Base-by-base conservation (phyloP, 2,888 invertebrate genomes). In the Phengaris arion region DNA sequence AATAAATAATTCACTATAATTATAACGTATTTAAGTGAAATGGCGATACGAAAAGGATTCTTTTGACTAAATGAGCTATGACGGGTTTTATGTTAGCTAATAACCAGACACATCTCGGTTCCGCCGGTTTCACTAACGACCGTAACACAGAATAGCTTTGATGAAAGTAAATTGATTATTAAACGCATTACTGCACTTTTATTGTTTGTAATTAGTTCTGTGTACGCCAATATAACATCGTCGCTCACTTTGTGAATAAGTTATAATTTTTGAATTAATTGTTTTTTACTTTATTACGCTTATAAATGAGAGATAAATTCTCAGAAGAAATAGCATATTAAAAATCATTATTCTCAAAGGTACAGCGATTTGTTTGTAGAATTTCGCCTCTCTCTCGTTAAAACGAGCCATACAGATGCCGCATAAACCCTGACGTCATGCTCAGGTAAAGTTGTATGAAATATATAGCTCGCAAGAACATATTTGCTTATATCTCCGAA, bases 121-220 rank as follows among this genome's bases (percentile, higher is more conserved):
- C 70, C 70, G 70, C 70, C 70, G 70, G 48, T 70, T 51, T 70
- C 15, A 10, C 15, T 70, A 70, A 70, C 70, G 51, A 70, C 70
- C 70, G 70, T 70, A 70, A 51, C 51, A 74, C 45, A 68, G 76
- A 79, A 77, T 79, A 78, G 78, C 80, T 79, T 77, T 76, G 76
- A 79, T 77, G 79, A 80, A 82, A 81, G 82, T 81, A 79, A 80
- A 76, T 77, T 76, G 73, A 79, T 79, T 82, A 83, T 83, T 81
- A 81, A 80, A 81, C 81, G 83, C 82, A 81, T 82, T 79, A 79
- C 79, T 83, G 83, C 77, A 77, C 79, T 80, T 76, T 55, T 51
- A 78, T 68, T 69, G 76, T 77, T 78, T 75, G 74, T 75, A 75
- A 74, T 76, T 51, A 70, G 59, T 59, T 59, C 9, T 3, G 57